phyloP scores from a whole-genome alignment of 2,797 vertebrate species.

The Macroramphosus scolopax region DNA sequence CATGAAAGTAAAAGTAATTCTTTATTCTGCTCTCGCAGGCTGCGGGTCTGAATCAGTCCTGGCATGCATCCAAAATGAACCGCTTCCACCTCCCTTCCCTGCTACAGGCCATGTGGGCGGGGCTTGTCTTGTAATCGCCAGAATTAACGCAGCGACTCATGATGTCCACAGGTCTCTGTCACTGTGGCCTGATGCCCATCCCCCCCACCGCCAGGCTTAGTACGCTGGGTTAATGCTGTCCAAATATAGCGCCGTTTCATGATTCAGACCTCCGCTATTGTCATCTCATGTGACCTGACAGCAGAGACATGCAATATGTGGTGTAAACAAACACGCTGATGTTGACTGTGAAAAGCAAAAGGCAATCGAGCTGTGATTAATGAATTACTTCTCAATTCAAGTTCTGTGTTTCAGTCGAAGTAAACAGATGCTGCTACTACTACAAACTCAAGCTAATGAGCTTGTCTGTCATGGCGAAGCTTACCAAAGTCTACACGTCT shows the following conservation, averaged over 20 bases:
- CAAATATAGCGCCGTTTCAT: constrained; percentile 54
- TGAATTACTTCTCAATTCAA: too few relatives aligned
- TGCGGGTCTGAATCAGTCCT: constrained; percentile 2
- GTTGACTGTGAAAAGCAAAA: background rate
- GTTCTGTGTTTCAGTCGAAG: too few relatives aligned
- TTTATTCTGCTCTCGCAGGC: background rate
- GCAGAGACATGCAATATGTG: constrained; percentile 14
- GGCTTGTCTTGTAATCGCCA: constrained; percentile 9
- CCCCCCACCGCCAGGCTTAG: constrained; percentile 7
- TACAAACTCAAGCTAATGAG: background rate
- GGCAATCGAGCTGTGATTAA: background rate
- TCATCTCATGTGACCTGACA: constrained; percentile 35
- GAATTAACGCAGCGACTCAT: constrained; percentile 4
- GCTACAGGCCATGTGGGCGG: constrained; percentile 3
- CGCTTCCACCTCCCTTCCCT: background rate
- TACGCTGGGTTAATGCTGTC: constrained; percentile 38
- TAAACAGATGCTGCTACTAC: background rate
- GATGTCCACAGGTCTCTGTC: constrained; percentile 18
- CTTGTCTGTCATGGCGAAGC: background rate
- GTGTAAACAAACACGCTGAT: constrained; percentile 12
- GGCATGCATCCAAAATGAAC: constrained; percentile 38
- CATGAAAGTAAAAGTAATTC: constrained; percentile 9
- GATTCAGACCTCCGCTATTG: constrained; percentile 39
- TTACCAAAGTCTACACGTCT: background rate
- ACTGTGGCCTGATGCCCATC: background rate